Evolutionary conservation across 1,140 invertebrate genomes (phyloP).

Genomic region (Habropoda laboriosa): DNA sequence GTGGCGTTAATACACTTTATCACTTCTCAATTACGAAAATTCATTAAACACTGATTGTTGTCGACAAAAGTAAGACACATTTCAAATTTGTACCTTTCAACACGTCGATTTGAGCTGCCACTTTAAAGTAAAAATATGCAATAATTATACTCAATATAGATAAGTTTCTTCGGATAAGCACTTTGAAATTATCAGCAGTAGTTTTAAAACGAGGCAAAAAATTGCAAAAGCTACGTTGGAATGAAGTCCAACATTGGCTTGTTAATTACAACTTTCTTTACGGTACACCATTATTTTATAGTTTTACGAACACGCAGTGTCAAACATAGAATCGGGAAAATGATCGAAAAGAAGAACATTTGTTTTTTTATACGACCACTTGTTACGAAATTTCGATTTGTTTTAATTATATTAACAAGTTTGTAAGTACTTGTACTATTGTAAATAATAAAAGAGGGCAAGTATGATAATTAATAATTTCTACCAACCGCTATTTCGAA

Average conservation of each 20-base stretch:
- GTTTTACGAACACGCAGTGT: not conserved
- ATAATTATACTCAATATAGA: too few species aligned
- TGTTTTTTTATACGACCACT: too few species aligned
- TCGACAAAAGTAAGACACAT: not conserved
- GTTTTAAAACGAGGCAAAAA: too few species aligned
- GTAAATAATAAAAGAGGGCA: not conserved
- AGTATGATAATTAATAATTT: not conserved
- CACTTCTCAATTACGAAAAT: not conserved
- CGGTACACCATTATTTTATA: not conserved
- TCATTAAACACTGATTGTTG: not conserved
- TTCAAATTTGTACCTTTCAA: not conserved
- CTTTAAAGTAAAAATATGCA: too few species aligned
- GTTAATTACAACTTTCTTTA: constrained; percentile 9
- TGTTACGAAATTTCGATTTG: not conserved
- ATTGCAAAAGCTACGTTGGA: not conserved
- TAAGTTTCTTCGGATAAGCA: too few species aligned
- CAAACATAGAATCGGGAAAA: not conserved
- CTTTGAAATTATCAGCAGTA: too few species aligned
- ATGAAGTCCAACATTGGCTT: not conserved
- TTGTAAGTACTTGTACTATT: not conserved
- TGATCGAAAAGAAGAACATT: not conserved
- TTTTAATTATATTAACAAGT: not conserved
- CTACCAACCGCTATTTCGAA: too few species aligned
- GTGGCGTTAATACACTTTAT: not conserved
- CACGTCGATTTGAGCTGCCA: too few species aligned